phyloP scores from a whole-genome alignment of 2,113 vertebrate genomes.

The Ciconia boyciana region DNA sequence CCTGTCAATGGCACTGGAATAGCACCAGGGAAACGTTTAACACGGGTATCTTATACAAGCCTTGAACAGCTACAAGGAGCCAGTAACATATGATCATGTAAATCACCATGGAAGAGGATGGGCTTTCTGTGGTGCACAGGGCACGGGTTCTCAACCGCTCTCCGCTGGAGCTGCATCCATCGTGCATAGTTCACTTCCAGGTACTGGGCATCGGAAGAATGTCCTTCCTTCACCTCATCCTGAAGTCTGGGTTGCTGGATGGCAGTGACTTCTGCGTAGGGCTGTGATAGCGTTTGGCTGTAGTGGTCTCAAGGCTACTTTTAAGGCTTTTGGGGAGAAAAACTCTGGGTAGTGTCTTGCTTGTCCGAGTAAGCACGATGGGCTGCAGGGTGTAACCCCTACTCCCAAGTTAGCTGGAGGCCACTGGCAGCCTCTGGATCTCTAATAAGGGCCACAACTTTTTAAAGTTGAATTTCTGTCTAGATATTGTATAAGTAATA shows the following conservation, averaged over 20 bases:
- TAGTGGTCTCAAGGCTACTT: neutral
- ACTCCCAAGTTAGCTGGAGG: neutral
- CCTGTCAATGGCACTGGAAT: neutral
- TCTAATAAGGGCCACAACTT: neutral
- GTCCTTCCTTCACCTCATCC: neutral
- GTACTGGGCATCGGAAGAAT: too few relatives aligned
- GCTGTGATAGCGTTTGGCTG: neutral
- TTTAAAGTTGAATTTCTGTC: neutral
- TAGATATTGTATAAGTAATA: neutral
- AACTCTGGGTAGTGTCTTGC: neutral
- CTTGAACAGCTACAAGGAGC: neutral
- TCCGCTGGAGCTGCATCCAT: neutral
- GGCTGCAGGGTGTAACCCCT: neutral
- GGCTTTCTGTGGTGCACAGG: neutral
- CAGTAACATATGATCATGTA: accelerated
- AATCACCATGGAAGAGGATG: neutral
- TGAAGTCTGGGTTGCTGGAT: neutral
- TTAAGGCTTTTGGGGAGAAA: neutral
- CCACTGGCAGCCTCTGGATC: neutral
- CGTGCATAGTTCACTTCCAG: neutral
- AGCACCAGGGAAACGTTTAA: neutral
- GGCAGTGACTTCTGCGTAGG: neutral
- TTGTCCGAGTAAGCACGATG: accelerated
- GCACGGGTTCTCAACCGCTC: neutral
- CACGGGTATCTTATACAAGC: too few relatives aligned